Percentiles rank a stretch among this genome's conserved stretches.
Evolutionary conservation across 2,888 invertebrate species (phyloP).

Genomic region (Anaspis maculata): DNA sequence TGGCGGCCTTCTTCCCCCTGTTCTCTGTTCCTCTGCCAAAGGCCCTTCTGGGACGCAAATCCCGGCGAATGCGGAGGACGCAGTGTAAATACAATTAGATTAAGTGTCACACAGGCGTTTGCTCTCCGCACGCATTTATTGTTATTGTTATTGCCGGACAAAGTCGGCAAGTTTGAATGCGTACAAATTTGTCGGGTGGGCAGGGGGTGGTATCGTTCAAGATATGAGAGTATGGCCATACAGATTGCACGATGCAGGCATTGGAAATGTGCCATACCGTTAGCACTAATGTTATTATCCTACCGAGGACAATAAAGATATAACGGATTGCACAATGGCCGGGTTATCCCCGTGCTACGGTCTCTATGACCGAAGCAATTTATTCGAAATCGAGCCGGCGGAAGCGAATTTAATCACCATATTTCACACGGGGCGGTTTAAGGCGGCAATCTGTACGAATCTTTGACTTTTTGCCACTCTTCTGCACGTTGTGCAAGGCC

Average conservation of each 20-base stretch:
- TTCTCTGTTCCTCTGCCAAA: too few relatives aligned
- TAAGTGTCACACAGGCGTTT: slow-evolving; percentile 30
- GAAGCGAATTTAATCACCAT: slow-evolving; percentile 31
- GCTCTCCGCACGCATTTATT: slow-evolving; percentile 32
- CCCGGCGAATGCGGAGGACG: slow-evolving; percentile 25
- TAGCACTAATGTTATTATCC: slow-evolving; percentile 31
- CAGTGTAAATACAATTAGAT: slow-evolving; percentile 37
- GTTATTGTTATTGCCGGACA: slow-evolving; percentile 35
- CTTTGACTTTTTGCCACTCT: too few relatives aligned
- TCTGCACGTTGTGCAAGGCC: too few relatives aligned
- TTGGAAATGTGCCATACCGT: slow-evolving; percentile 29
- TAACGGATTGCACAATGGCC: slow-evolving; percentile 31
- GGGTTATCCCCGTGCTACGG: too few relatives aligned
- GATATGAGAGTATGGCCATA: too few relatives aligned
- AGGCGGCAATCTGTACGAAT: too few relatives aligned
- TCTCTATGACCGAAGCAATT: too few relatives aligned
- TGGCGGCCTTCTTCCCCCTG: too few relatives aligned
- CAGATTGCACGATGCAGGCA: slow-evolving; percentile 26
- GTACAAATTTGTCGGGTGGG: slow-evolving; percentile 21
- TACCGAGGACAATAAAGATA: slow-evolving; percentile 32
- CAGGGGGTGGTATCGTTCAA: slow-evolving; percentile 6
- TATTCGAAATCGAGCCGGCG: slow-evolving; percentile 19
- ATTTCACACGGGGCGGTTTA: too few relatives aligned
- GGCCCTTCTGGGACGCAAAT: slow-evolving; percentile 2
- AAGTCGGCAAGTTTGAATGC: slow-evolving; percentile 26